Base-by-base conservation (phyloP, 2,797 vertebrate genomes). In the Anguilla marmorata region DNA sequence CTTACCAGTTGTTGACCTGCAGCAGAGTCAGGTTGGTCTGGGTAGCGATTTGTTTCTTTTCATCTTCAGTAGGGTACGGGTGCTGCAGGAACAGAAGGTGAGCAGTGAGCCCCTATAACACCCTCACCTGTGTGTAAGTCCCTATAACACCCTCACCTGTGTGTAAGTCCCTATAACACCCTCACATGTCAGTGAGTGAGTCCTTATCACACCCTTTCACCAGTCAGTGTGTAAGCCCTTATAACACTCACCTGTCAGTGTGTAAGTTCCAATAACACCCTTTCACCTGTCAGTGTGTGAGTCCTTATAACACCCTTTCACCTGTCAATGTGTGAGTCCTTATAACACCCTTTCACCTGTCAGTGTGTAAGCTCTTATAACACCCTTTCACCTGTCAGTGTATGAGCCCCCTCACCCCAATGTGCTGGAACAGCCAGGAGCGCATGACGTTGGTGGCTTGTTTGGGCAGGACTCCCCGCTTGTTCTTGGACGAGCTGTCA, bases 341-440 rank as follows among this genome's bases (percentile, higher is more conserved):
- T 16, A 16, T 56, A 56, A 56, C 54, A 12, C 54, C 11, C 54
- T 56, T 16, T 56, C 54, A 56, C 54, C 54, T 56, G 12, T 56
- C 54, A 66, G 24, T 66, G 60, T 66, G 60, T 66, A 2, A 66
- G 60, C 2, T 4, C 3, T 3, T 8, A 63, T 24, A 6, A 66
- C 19, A 63, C 7, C 3, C 60, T 24, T n/a, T 66, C n/a, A 8
- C n/a, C 4, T 66, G 60, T 66, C 21, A 24, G 60, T 66, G 60
- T 66, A 24, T n/a, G 21, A 16, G 14, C 11, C 54, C 54, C 96
- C 69, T 96, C 91, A 97, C 97, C 94, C 96, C 97, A 45, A 98
- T 98, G 93, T 98, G 97, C 94, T 98, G 97, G 87, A 98, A 98
- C 88, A 98, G 97, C 97, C 97, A 98, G 56, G 97, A 97, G 3